Evolutionary conservation across 1,140 invertebrate species (phyloP), one percentile per base, ranked within the genome.

Genomic region (Octopus sinensis): DNA sequence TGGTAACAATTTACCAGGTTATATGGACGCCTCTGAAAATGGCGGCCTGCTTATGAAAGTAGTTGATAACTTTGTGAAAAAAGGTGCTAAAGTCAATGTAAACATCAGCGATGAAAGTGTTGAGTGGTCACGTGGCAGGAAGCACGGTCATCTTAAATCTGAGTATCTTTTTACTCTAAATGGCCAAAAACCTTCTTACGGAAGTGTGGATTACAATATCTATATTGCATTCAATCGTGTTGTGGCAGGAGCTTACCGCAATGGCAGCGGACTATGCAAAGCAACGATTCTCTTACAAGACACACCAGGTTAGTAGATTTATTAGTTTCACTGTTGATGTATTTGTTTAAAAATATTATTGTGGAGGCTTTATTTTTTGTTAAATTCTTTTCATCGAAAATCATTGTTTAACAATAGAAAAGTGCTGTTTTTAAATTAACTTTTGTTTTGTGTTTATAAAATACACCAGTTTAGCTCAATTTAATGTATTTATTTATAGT

Each of bases 211-310:
- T 68, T 80, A 86, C 77, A 77, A 84, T 80, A 80, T 91, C 9
- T 91, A 88, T 83, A 86, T 86, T 43, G 89, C 87, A 4, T 88
- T 91, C 79, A 91, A 91, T 82, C 83, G 89, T 62, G 87, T 90
- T 10, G 89, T 91, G 17, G 88, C 84, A 6, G 88, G 87, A 43
- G 83, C 84, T 83, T 88, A 84, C 77, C 84, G 89, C 71, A 86
- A 81, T 79, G 90, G 90, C 10, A 87, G 86, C 75, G 90, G 90
- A 54, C 83, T 91, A 10, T 91, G 90, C 84, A 82, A 84, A 62
- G 89, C 86, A 4, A 84, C 83, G 5, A 87, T 91, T 6, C 84
- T 84, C 4, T 80, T 91, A 12, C 86, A 86, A 53, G 75, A 84
- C 43, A 77, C 17, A n/a, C 80, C 80, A 76, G 85, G 85, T 73